phyloP scores from a whole-genome alignment of 1,140 invertebrate species.

The Drusus annulatus region DNA sequence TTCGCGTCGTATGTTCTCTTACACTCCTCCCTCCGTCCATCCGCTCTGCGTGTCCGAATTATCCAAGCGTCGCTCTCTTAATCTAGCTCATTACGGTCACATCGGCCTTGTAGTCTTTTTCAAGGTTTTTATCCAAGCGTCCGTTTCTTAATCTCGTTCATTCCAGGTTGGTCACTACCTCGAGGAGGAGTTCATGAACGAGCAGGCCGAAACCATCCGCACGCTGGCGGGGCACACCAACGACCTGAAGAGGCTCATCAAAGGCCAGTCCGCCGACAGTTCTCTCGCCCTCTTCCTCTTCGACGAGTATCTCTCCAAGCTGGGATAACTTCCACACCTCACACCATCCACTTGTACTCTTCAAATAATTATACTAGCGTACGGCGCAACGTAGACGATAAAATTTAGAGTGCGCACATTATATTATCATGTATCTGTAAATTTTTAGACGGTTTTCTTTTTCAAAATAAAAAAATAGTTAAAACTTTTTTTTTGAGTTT shows the following conservation, averaged over 20 bases:
- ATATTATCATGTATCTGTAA: not conserved
- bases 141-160: no score
- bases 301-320: conserved; percentile 79
- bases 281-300: conserved; percentile 81
- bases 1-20: no score
- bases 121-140: no score
- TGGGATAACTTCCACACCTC: conserved; percentile 56
- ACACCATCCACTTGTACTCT: not conserved
- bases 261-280: conserved; percentile 69
- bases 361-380: not conserved
- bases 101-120: no score
- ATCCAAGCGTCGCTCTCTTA: no score
- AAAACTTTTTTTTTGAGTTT: not conserved
- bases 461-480: not conserved
- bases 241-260: conserved; percentile 79
- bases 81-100: no score
- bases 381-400: not conserved
- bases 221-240: conserved; percentile 79
- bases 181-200: conserved; percentile 81
- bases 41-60: no score
- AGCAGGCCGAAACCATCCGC: conserved; percentile 78
- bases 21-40: no score
- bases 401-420: not conserved
- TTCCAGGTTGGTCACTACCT: conserved; percentile 80
- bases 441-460: not conserved